Percentiles rank a stretch among this genome's conserved stretches.
phyloP scores from a whole-genome alignment of 2,113 vertebrate species.

The Galemys pyrenaicus region DNA sequence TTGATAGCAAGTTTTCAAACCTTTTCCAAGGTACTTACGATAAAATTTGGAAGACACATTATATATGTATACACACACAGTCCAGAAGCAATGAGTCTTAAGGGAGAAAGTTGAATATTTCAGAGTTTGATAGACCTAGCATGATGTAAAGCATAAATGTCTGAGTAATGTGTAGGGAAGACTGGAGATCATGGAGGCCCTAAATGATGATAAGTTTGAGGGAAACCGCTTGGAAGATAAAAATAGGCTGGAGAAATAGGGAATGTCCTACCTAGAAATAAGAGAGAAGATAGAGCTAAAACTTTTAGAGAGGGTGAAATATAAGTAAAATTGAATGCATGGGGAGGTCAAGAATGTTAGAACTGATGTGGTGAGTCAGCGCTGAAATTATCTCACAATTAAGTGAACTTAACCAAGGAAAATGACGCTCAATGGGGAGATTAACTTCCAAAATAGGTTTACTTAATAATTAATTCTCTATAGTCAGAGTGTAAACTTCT shows the following conservation, averaged over 20 bases:
- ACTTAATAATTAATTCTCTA: background rate
- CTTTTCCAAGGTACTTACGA: background rate
- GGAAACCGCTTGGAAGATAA: background rate
- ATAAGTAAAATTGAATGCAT: background rate
- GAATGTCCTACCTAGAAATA: background rate
- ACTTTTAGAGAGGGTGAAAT: background rate
- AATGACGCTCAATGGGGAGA: rapidly evolving
- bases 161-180: background rate
- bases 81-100: background rate
- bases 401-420: background rate
- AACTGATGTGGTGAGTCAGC: background rate
- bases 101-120: rapidly evolving
- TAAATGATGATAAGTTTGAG: background rate
- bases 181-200: background rate
- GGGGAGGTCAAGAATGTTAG: background rate
- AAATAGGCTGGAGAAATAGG: background rate
- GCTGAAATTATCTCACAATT: background rate
- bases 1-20: background rate
- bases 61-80: rapidly evolving
- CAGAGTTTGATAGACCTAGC: background rate
- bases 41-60: background rate
- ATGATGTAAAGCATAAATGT: no score
- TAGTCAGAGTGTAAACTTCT: background rate
- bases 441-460: background rate
- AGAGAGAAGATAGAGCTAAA: background rate